phyloP scores from a whole-genome alignment of 2,797 vertebrate species.

The Mus spretus region DNA sequence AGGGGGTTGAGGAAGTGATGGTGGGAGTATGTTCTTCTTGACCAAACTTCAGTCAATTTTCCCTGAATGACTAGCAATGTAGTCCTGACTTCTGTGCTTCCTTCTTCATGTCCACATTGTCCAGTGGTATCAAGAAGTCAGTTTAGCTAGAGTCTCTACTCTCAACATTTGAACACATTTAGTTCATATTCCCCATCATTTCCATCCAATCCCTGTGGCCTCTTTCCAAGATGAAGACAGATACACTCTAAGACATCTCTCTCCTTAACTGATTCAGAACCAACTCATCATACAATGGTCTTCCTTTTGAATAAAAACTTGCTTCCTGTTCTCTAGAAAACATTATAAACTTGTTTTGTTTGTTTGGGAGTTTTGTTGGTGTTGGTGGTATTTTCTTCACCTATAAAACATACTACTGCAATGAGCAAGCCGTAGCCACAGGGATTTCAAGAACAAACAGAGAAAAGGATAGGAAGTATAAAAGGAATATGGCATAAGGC shows the following conservation, averaged over 20 bases:
- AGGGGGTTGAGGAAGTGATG: neutral
- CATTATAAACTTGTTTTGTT: neutral
- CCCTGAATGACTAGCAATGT: neutral
- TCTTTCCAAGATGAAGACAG: neutral
- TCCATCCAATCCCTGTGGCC: neutral
- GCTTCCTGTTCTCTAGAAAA: neutral
- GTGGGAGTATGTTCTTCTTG: neutral
- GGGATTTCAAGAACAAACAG: neutral
- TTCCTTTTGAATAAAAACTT: neutral
- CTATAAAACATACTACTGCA: neutral
- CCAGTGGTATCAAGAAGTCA: neutral
- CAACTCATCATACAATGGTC: neutral
- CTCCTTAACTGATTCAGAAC: fast-evolving
- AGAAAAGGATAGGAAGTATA: neutral
- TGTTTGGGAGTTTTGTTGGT: too few species aligned
- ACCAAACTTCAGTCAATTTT: neutral
- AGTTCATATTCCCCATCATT: neutral
- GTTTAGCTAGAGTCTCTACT: neutral
- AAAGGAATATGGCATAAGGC: neutral
- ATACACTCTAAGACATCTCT: neutral
- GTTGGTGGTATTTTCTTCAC: neutral
- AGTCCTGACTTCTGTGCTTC: neutral
- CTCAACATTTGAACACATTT: neutral
- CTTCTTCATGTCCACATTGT: neutral
- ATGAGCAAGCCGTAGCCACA: neutral